These are phyloP conservation scores for Psophia crepitans DNA, from an alignment of 2,113 vertebrate genomes.

Conservation along the genomic window DNA sequence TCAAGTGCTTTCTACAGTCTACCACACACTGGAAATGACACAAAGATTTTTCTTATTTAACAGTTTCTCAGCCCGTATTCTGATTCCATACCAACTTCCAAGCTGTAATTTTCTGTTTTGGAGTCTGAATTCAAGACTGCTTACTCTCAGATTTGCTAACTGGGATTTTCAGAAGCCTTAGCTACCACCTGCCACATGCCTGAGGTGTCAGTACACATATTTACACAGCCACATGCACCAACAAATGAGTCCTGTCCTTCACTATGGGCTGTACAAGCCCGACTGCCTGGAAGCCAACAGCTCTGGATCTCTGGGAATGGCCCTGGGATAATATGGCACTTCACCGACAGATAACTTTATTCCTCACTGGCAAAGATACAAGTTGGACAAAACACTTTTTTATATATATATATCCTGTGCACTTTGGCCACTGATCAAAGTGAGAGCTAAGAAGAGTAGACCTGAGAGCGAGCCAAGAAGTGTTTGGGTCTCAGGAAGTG, in stretches of 20 bases:
- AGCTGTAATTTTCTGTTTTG: not conserved
- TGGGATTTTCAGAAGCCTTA: not conserved
- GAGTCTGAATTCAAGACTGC: not conserved
- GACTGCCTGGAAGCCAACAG: not conserved
- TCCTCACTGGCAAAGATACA: not conserved
- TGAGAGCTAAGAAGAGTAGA: not conserved
- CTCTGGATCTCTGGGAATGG: not conserved
- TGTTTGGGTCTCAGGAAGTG: not conserved
- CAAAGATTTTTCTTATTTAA: not conserved
- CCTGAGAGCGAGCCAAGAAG: not conserved
- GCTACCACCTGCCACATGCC: not conserved
- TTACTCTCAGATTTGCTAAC: not conserved
- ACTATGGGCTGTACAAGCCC: not conserved
- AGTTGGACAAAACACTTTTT: not conserved
- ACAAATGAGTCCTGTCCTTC: not conserved
- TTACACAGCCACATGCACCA: rapidly evolving
- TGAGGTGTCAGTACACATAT: not conserved
- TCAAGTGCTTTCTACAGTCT: not conserved
- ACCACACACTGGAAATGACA: not conserved
- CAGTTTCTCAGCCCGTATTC: not conserved
- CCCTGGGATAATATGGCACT: not conserved
- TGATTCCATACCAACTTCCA: not conserved
- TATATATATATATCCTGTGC: not conserved
- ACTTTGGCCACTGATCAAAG: not conserved
- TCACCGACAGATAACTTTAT: not conserved